These are phyloP conservation scores for Elephantulus edwardii DNA, from an alignment of 2,113 vertebrate genomes.

Conservation along the genomic window DNA sequence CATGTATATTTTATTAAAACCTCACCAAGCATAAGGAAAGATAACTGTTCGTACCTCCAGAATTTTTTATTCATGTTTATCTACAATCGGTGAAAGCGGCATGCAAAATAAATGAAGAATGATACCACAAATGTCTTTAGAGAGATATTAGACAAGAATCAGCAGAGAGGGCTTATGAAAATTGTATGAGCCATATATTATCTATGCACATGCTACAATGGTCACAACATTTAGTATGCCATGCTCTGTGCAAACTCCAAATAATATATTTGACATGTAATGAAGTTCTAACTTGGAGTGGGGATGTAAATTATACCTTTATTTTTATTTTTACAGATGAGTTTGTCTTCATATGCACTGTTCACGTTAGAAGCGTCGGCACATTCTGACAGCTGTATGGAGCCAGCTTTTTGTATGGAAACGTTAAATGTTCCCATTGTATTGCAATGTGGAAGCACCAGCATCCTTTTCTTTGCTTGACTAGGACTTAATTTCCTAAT, in stretches of 20 bases:
- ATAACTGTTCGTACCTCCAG: conserved; percentile 67
- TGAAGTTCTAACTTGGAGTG: conserved; percentile 59
- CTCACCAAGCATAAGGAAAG: conserved; percentile 56
- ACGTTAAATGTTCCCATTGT: conserved; percentile 16
- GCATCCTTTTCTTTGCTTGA: conserved; percentile 40
- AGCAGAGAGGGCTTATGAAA: conserved; percentile 76
- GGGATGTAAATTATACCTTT: conserved; percentile 65
- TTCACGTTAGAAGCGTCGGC: conserved; percentile 73
- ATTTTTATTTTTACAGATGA: conserved; percentile 70
- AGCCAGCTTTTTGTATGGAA: conserved; percentile 45
- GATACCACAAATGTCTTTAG: conserved; percentile 74
- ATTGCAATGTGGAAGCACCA: background rate
- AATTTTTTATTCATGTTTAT: conserved; percentile 79
- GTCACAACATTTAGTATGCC: conserved; percentile 73
- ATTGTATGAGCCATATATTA: conserved; percentile 77
- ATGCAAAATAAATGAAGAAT: conserved; percentile 81
- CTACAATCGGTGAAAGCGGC: conserved; percentile 62
- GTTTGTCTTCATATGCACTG: conserved; percentile 72
- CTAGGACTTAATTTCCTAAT: conserved; percentile 62
- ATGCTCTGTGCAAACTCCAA: conserved; percentile 68
- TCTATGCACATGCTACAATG: conserved; percentile 63
- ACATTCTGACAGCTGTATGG: conserved; percentile 33
- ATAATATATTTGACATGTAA: conserved; percentile 67
- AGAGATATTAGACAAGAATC: conserved; percentile 73
- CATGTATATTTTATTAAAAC: conserved; percentile 73